phyloP scores from a whole-genome alignment of 2,888 invertebrate species.

The Julus scandinavius region DNA sequence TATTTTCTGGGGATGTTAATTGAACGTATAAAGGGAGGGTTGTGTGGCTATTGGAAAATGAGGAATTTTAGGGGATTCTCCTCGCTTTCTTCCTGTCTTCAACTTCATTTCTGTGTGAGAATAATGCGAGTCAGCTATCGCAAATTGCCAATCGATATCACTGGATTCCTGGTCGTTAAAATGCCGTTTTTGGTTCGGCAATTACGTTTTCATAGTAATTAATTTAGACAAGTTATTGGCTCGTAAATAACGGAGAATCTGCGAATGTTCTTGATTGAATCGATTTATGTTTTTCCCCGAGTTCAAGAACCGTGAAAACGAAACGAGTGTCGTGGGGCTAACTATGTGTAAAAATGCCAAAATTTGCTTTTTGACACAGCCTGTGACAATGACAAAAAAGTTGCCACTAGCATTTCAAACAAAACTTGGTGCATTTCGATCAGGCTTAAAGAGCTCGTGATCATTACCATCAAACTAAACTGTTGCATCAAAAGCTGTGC shows the following conservation, averaged over 20 bases:
- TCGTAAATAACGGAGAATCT: slow-evolving; percentile 33
- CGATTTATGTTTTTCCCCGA: neutral
- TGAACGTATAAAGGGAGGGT: neutral
- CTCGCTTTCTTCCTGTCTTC: neutral
- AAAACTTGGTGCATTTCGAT: too few relatives aligned
- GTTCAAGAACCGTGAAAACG: neutral
- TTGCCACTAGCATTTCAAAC: too few relatives aligned
- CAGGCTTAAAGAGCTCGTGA: too few relatives aligned
- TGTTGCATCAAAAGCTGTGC: too few relatives aligned
- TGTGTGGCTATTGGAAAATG: too few relatives aligned
- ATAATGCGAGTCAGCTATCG: neutral
- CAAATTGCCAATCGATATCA: neutral
- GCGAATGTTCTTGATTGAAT: slow-evolving; percentile 30
- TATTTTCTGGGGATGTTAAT: slow-evolving; percentile 38
- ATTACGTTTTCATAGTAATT: slow-evolving; percentile 31
- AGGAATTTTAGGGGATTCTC: neutral
- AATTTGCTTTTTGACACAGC: too few relatives aligned
- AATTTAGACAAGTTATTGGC: slow-evolving; percentile 30
- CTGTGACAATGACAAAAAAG: neutral
- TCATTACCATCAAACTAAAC: too few relatives aligned
- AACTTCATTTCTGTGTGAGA: neutral
- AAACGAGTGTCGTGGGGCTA: neutral
- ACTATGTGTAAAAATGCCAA: neutral
- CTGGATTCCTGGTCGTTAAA: slow-evolving; percentile 9
- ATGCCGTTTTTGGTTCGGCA: slow-evolving; percentile 35